Conservation (phyloP, 2,797 vertebrate genomes). For the Gymnodraco acuticeps region DNA sequence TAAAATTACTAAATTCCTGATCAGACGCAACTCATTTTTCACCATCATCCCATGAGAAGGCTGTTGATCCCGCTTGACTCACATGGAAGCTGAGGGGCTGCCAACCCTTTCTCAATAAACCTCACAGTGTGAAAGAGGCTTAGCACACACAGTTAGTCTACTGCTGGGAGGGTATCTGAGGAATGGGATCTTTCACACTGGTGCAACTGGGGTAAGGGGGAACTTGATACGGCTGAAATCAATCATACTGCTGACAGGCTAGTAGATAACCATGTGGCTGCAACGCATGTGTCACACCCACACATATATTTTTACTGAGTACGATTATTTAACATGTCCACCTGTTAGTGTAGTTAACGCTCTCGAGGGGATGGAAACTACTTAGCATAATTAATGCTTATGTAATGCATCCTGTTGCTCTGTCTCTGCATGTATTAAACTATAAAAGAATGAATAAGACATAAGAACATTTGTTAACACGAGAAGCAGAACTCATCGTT, state of each 20-base stretch:
- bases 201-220: constrained; percentile 48
- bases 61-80: constrained; percentile 26
- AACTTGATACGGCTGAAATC: constrained; percentile 41
- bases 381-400: neutral
- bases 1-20: constrained; percentile 31
- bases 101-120: constrained; percentile 61
- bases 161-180: constrained; percentile 49
- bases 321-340: neutral
- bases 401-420: neutral
- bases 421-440: too few species aligned
- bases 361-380: neutral
- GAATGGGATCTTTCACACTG: constrained; percentile 50
- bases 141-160: constrained; percentile 48
- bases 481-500: neutral
- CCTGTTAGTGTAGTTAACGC: neutral
- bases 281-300: constrained; percentile 14
- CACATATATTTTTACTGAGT: constrained; percentile 8
- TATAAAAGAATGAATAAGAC: neutral
- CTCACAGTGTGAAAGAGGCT: constrained; percentile 51
- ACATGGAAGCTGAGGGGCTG: constrained; percentile 15
- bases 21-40: constrained; percentile 28
- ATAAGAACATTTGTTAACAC: neutral
- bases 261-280: constrained; percentile 5
- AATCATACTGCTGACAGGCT: constrained; percentile 35
- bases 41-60: constrained; percentile 24